phyloP scores from a whole-genome alignment of 2,888 invertebrate species.

The Napeogenes inachia region DNA sequence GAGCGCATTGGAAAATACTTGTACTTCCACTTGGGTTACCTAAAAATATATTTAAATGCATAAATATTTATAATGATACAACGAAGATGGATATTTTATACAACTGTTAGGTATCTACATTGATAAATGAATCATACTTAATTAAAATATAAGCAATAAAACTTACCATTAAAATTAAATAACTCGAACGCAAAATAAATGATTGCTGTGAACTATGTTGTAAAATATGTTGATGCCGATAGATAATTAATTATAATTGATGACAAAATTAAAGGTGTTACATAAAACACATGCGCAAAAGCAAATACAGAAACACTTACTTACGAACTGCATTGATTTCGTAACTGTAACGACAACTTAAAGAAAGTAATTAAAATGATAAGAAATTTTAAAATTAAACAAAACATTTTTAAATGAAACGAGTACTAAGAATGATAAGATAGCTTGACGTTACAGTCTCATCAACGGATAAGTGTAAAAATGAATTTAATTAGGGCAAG shows the following conservation, averaged over 20 bases:
- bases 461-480: slow-evolving; percentile 7
- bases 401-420: slow-evolving; percentile 9
- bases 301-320: slow-evolving; percentile 19
- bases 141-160: slow-evolving; percentile 41
- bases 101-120: slow-evolving; percentile 26
- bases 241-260: slow-evolving; percentile 16
- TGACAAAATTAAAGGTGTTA: slow-evolving; percentile 30
- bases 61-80: slow-evolving; percentile 46
- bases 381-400: slow-evolving; percentile 2
- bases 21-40: slow-evolving; percentile 76
- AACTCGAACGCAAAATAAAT: slow-evolving; percentile 35
- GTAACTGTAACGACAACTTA: slow-evolving; percentile 17
- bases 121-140: slow-evolving; percentile 33
- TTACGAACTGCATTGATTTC: slow-evolving; percentile 11
- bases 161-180: slow-evolving; percentile 70
- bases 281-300: slow-evolving; percentile 34
- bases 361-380: slow-evolving; percentile 2
- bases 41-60: slow-evolving; percentile 67
- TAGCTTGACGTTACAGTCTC: slow-evolving; percentile 18
- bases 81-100: slow-evolving; percentile 15
- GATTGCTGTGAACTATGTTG: slow-evolving; percentile 20
- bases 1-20: slow-evolving; percentile 65
- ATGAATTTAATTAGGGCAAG: slow-evolving; percentile 17
- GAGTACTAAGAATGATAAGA: slow-evolving; percentile 11
- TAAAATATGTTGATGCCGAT: slow-evolving; percentile 20